Evolutionary conservation across 2,113 vertebrate species (phyloP), one percentile per base, ranked within the genome.

Genomic region (Oceanodroma tethys): DNA sequence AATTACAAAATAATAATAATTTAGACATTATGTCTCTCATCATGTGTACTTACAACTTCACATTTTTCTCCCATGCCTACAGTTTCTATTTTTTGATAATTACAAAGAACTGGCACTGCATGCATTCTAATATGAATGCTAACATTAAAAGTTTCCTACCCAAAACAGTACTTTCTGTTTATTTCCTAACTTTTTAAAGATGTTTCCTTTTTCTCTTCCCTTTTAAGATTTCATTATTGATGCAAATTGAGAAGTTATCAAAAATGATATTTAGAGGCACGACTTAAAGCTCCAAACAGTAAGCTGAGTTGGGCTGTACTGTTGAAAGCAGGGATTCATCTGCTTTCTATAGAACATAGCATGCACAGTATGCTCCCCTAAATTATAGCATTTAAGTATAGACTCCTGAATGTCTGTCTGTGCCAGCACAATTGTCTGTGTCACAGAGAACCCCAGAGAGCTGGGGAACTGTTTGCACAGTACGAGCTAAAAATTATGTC

Each of bases 91-190:
- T 96, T 78, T 79, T 92, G 18, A 83, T 83, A 91, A 94, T 93
- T 95, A 86, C 45, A 48, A 95, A 93, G 73, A 36, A 58, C 6
- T 82, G 22, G 42, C 72, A 86, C 38, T 60, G 66, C n/a, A 86
- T 68, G 79, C 59, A 66, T 34, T 88, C 75, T 74, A 38, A 80
- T 78, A 73, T 11, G 29, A 95, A 95, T 81, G 60, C 48, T 84
- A 88, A 95, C 78, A 92, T 88, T 80, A 36, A 83, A 95, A 88
- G 81, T 91, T 95, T 81, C 55, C 34, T 90, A 36, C 50, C 34
- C 29, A 85, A 95, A 96, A 53, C 52, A 74, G n/a, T 70, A 55
- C 10, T 84, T 96, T 75, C 71, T 71, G 9, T 32, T 11, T 81
- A 66, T 85, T 62, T 47, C 36, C 32, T 55, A 50, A 85, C 9